Evolutionary conservation across 2,797 vertebrate genomes (phyloP), one percentile per base, ranked within the genome.

Genomic region (Ceryle rudis): DNA sequence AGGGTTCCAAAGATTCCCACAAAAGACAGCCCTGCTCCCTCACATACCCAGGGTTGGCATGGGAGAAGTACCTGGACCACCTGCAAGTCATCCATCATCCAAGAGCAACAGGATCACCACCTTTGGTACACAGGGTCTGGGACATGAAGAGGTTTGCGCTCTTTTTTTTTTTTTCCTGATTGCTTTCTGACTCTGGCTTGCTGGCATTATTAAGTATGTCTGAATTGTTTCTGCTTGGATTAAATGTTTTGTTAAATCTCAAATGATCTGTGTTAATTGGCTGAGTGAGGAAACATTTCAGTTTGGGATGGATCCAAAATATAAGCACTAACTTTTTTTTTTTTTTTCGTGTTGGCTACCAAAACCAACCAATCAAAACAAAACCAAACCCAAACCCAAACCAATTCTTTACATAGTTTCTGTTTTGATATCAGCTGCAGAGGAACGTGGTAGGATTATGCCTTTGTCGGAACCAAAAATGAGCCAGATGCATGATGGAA

Each of bases 181-280:
- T 66, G 18, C 8, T 67, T 84, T 89, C 84, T 89, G 86, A 66
- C 39, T 91, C 51, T 26, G 31, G 6, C 28, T 91, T 87, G 49
- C 51, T 84, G 60, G n/a, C 42, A 26, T 79, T 67, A 54, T 33
- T 66, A 61, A 90, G 25, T 16, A 41, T 29, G 66, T 62, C 60
- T 44, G 77, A 86, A 92, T 84, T 81, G 52, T 90, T 96, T 79
- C 39, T 90, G 39, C 51, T 79, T 82, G 81, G 90, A 94, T 95
- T n/a, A 95, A 81, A 92, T n/a, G 71, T 73, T 94, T 93, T 92
- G 73, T 77, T 96, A 84, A 74, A 94, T 93, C 61, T 93, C 86
- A 93, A 93, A 92, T 31, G n/a, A 89, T 86, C 67, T 87, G 25
- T 90, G 52, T 96, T 86, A 92, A 96, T 87, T 95, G 86, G 74